Base-by-base conservation (phyloP, 2,888 invertebrate species). In the Odontocerum albicorne region DNA sequence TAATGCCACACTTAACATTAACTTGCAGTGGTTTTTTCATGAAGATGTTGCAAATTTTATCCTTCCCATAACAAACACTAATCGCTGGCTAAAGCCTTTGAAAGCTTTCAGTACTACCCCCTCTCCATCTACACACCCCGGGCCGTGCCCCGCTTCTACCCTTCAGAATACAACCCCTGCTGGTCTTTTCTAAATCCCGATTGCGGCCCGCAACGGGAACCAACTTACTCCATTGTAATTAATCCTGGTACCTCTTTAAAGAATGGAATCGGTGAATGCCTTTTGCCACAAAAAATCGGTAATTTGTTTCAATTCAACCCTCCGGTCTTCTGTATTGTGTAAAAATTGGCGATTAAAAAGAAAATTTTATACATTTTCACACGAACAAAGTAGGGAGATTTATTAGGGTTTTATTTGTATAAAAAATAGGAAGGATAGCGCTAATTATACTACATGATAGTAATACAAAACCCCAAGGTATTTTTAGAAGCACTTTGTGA, bases 201-300 rank as follows among this genome's bases (percentile, higher is more conserved):
- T 20, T 50, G 55, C 27, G 45, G 40, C 16, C 46, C 38, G 32
- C 47, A 42, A 46, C 51, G 49, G 44, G 55, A 53, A 49, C 59
- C 59, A 42, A 55, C 44, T 50, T 49, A 32, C 55, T 51, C 58
- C 44, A 55, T 59, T 55, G 59, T 59, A 59, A 59, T 59, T 59
- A 55, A 59, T 59, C 55, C 59, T 42, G 19, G 32, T 51, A 46
- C 46, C 50, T 55, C 38, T 56, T 55, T 47, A 51, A 59, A 47
- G 55, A 46, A 49, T 56, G 49, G 59, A 59, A 43, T 52, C 55
- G 40, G 49, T 53, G 49, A 53, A 53, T 44, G 44, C 22, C 49
- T 40, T 39, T 21, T 32, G 22, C 53, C 55, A 31, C 49, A 57
- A 57, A 57, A 57, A 57, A 57, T 49, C 57, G 47, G 45, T 44